These are phyloP conservation scores for Latrodectus elegans DNA, from an alignment of 2,888 invertebrate species.

Conservation along the genomic window DNA sequence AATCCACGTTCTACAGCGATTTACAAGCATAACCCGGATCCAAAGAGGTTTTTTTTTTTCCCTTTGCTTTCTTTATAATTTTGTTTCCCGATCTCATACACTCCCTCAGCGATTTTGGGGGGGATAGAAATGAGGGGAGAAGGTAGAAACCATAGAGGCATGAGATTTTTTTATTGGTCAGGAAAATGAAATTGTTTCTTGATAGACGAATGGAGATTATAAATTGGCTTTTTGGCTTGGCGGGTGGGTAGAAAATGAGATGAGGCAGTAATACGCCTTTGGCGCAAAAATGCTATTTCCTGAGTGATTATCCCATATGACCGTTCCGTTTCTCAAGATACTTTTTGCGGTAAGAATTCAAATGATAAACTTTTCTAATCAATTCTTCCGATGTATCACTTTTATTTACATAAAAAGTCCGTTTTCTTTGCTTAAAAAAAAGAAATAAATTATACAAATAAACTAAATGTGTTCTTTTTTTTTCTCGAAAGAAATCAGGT, in stretches of 20 bases:
- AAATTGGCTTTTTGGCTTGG: not conserved
- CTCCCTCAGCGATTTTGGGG: not conserved
- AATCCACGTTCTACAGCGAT: conserved; percentile 39
- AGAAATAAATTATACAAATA: no score
- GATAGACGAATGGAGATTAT: conserved; percentile 5
- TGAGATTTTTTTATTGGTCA: conserved; percentile 5
- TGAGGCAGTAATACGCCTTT: not conserved
- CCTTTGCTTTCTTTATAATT: not conserved
- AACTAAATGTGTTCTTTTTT: no score
- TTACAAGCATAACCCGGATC: conserved; percentile 65
- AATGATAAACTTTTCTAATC: no score
- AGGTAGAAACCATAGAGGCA: not conserved
- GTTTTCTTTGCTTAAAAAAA: no score
- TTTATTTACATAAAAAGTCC: no score
- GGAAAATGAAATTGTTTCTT: conserved; percentile 5
- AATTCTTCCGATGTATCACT: no score
- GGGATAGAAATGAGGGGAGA: not conserved
- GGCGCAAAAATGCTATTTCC: no score
- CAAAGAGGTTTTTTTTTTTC: conserved; percentile 12
- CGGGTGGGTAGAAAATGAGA: not conserved
- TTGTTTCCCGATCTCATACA: not conserved
- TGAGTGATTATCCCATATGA: no score
- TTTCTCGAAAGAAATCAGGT: no score
- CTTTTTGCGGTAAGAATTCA: no score
- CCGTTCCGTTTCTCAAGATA: no score